Base-by-base conservation (phyloP, 2,113 vertebrate genomes). In the Atlantisia rogersi region DNA sequence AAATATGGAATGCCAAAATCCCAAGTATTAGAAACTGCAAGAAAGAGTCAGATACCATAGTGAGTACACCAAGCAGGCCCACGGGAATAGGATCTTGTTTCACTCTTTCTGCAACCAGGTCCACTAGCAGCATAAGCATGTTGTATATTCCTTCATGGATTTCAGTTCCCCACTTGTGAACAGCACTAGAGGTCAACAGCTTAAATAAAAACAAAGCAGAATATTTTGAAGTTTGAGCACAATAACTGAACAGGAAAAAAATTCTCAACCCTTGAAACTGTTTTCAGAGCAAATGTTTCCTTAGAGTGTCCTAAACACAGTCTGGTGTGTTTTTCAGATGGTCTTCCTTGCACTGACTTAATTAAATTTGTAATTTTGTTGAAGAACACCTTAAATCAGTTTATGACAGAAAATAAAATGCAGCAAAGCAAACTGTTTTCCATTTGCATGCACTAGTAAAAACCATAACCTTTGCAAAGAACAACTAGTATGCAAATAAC, bases 121-220 rank as follows among this genome's bases (percentile, higher is more conserved):
- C 99, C 96, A 99, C 99, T 94, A 99, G 97, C 65, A 99, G 91
- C 99, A 99, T 99, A 73, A 99, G 97, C 99, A 99, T 99, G 98
- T 99, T 99, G 97, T 99, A 99, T 98, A 99, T 99, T 63, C 99
- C 99, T 97, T 99, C 99, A 12, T 99, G 99, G 96, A 99, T 99
- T 98, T 99, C 99, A 3, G 99, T 99, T 74, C 99, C 99, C 99
- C 99, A 99, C 92, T 99, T 99, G 97, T 99, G 99, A 90, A 99
- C 99, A 48, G 99, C 99, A 92, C 98, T 99, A 70, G 99, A 99
- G 55, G 99, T 99, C 97, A 99, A 97, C 94, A 99, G 93, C 99
- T 99, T n/a, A 56, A 32, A 3, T 14, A 17, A 71, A 22, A 14
- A 19, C 44, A 17, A 22, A 11, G 59, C 20, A 15, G 63, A 48